Percentiles rank a stretch among this genome's conserved stretches.
These are phyloP conservation scores for Lasiurus cinereus DNA, from an alignment of 2,113 vertebrate species.

Conservation along the genomic window DNA sequence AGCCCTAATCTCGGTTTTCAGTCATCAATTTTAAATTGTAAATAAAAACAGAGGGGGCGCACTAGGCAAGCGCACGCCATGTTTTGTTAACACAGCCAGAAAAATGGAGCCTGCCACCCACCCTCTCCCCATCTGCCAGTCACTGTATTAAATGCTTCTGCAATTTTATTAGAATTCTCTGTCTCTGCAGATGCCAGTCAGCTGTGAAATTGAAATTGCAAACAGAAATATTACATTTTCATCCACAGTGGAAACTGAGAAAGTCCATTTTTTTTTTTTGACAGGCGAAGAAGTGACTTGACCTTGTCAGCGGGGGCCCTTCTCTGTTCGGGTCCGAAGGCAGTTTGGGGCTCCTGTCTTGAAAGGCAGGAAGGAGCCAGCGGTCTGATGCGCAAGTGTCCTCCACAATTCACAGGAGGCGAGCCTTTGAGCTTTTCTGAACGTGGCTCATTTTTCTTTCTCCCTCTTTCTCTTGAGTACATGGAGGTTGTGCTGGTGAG, in stretches of 20 bases:
- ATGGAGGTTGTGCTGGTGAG: constrained; percentile 1
- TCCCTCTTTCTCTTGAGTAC: background rate
- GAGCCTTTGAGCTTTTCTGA: constrained; percentile 49
- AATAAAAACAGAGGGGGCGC: constrained; percentile 82
- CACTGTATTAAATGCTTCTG: constrained; percentile 89
- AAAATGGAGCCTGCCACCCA: constrained; percentile 87
- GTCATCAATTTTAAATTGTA: constrained; percentile 85
- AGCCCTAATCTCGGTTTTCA: constrained; percentile 83
- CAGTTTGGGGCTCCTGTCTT: background rate
- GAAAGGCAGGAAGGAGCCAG: background rate
- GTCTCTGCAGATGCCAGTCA: constrained; percentile 89
- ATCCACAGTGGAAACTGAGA: constrained; percentile 85
- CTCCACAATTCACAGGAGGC: background rate
- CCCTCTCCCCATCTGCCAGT: constrained; percentile 88
- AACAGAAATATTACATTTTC: constrained; percentile 91
- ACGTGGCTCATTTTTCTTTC: constrained; percentile 12
- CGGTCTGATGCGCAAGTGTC: background rate
- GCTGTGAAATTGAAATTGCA: constrained; percentile 92
- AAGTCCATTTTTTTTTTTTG: constrained; percentile 82
- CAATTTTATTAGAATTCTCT: constrained; percentile 90
- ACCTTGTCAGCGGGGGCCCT: constrained; percentile 65
- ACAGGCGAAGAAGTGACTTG: constrained; percentile 76
- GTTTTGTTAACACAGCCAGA: constrained; percentile 91
- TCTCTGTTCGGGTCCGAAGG: constrained; percentile 27
- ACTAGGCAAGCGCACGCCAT: constrained; percentile 86